Percentiles rank a stretch among this genome's conserved stretches.
Evolutionary conservation across 2,888 invertebrate genomes (phyloP).

Genomic region (Drosophila monieri): DNA sequence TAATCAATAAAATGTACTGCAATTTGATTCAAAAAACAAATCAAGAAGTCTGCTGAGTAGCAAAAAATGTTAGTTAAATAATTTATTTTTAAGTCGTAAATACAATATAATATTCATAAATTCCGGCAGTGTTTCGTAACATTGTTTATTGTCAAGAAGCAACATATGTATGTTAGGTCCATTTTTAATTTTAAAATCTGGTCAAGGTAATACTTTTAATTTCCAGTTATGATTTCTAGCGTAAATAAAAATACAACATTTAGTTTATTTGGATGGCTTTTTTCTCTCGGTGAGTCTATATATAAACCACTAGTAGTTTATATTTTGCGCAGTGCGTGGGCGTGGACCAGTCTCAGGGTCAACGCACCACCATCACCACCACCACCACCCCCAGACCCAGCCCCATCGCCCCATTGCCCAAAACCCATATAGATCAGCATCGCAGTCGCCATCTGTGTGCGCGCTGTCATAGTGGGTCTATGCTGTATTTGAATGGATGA

Average conservation of each 20-base stretch:
- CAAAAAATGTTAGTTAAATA: not conserved
- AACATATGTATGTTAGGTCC: not conserved
- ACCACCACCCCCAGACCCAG: slow-evolving; percentile 16
- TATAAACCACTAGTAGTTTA: slow-evolving; percentile 64
- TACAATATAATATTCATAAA: not conserved
- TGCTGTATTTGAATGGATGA: slow-evolving; percentile 66
- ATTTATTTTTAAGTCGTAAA: not conserved
- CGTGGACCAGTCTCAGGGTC: slow-evolving; percentile 72
- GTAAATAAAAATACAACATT: slow-evolving; percentile 3
- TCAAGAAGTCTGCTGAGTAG: not conserved
- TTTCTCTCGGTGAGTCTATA: slow-evolving; percentile 31
- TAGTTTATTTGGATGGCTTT: slow-evolving; percentile 13
- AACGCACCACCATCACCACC: slow-evolving; percentile 60
- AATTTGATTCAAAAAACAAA: not conserved
- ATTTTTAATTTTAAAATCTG: not conserved
- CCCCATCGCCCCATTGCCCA: slow-evolving; percentile 5
- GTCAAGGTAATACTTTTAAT: slow-evolving; percentile 11
- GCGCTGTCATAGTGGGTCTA: slow-evolving; percentile 52
- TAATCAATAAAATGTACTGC: not conserved
- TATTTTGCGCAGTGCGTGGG: slow-evolving; percentile 73
- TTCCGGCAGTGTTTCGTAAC: not conserved
- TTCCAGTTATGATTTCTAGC: not conserved
- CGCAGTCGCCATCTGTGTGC: slow-evolving; percentile 48
- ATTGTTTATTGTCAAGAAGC: not conserved
- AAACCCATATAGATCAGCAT: slow-evolving; percentile 34